Conservation (phyloP, 2,113 vertebrate genomes). For the Grammomys surdaster region DNA sequence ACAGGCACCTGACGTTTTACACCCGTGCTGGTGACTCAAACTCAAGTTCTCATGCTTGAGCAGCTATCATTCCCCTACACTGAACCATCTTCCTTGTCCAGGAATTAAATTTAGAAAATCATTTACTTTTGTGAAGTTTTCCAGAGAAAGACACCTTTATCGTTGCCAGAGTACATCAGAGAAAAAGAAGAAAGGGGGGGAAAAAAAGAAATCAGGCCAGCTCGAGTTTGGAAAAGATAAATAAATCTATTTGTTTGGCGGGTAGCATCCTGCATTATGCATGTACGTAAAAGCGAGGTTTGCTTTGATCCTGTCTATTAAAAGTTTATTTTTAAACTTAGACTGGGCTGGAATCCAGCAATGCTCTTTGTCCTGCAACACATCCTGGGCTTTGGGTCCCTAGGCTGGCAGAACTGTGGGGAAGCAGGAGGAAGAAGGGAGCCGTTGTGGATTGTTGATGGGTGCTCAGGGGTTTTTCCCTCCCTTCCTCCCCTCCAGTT, state of each 20-base stretch:
- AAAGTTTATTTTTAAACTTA: constrained; percentile 90
- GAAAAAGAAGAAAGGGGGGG: no score
- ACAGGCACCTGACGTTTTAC: neutral
- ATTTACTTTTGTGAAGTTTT: constrained; percentile 71
- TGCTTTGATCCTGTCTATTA: constrained; percentile 89
- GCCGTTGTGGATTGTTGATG: constrained; percentile 79
- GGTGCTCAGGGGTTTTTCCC: constrained; percentile 66
- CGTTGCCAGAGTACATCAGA: constrained; percentile 46
- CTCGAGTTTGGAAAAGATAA: constrained; percentile 82
- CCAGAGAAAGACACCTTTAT: constrained; percentile 59
- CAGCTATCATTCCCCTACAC: neutral
- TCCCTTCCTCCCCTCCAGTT: constrained; percentile 83
- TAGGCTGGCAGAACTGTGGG: constrained; percentile 68
- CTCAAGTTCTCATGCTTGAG: neutral
- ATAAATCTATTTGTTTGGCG: constrained; percentile 81
- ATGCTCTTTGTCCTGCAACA: constrained; percentile 84
- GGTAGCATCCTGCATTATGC: constrained; percentile 83
- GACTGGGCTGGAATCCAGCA: constrained; percentile 87
- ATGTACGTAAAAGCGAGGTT: constrained; percentile 86
- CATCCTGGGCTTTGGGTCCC: constrained; percentile 81
- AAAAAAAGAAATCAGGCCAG: neutral
- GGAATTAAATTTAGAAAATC: constrained; percentile 71
- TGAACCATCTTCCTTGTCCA: neutral
- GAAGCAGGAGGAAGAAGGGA: constrained; percentile 82
- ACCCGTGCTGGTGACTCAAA: neutral